Percentiles rank a stretch among this genome's conserved stretches.
Evolutionary conservation across 2,113 vertebrate genomes (phyloP).

Genomic region (Neogale vison): DNA sequence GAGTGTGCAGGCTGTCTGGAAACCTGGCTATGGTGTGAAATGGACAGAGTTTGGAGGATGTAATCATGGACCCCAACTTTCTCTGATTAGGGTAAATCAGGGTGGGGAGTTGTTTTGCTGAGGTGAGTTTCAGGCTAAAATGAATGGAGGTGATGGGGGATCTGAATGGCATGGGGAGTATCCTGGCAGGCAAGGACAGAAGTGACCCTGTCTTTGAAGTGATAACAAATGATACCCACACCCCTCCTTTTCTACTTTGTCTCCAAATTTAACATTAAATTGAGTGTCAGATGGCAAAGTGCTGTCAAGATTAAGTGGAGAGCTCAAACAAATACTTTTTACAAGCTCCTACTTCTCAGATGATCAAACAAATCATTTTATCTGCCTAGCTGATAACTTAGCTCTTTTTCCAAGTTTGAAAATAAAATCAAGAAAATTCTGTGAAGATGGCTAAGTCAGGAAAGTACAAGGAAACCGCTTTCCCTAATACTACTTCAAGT

Average conservation of each 20-base stretch:
- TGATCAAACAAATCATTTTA: conserved; percentile 18
- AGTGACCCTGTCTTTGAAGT: background rate
- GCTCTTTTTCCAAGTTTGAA: conserved; percentile 17
- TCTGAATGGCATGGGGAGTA: background rate
- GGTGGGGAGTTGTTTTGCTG: background rate
- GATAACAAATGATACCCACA: background rate
- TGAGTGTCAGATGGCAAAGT: conserved; percentile 25
- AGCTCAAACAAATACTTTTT: conserved; percentile 6
- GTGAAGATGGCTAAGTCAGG: background rate
- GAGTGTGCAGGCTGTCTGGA: conserved; percentile 26
- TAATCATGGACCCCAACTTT: conserved; percentile 54
- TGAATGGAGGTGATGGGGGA: background rate
- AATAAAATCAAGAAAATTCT: background rate
- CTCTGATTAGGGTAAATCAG: background rate
- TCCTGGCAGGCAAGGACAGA: background rate
- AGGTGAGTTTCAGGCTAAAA: background rate
- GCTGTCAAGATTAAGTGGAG: conserved; percentile 22
- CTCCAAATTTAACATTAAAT: conserved; percentile 13
- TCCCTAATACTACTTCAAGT: background rate
- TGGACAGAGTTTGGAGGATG: background rate
- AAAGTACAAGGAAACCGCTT: background rate
- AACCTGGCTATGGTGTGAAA: background rate
- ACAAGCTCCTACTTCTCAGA: background rate
- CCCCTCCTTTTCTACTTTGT: background rate
- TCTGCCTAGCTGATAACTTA: background rate